These are phyloP conservation scores for Melipona beecheii DNA, from an alignment of 2,888 invertebrate species.

Conservation along the genomic window DNA sequence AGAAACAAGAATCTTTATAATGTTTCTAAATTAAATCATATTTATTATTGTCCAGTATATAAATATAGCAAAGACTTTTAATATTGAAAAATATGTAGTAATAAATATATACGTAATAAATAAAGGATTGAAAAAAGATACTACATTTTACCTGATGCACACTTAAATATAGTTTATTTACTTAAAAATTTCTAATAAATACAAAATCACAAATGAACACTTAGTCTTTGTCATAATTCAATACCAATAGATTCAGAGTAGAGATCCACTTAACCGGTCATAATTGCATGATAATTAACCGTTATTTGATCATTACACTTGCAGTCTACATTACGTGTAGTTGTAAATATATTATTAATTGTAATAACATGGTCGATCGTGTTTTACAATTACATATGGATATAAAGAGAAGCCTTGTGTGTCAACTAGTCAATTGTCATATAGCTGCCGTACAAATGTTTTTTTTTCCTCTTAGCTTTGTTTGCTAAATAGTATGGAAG, in stretches of 20 bases:
- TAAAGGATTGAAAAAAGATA: conserved; percentile 27
- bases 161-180: conserved; percentile 83
- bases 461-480: conserved; percentile 62
- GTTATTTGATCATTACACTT: conserved; percentile 81
- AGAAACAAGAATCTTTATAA: neutral
- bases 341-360: conserved; percentile 77
- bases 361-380: conserved; percentile 80
- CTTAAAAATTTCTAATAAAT: conserved; percentile 83
- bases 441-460: conserved; percentile 80
- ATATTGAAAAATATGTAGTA: conserved; percentile 8
- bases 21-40: neutral
- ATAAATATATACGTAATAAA: conserved; percentile 20
- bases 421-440: conserved; percentile 73
- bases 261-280: conserved; percentile 73
- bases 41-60: neutral
- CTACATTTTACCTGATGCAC: conserved; percentile 73
- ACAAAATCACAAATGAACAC: conserved; percentile 84
- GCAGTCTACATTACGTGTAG: conserved; percentile 78
- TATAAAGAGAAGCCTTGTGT: conserved; percentile 79
- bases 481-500: conserved; percentile 69
- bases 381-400: conserved; percentile 78
- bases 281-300: conserved; percentile 76
- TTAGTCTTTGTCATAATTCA: conserved; percentile 82
- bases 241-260: conserved; percentile 77
- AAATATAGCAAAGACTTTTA: neutral